Evolutionary conservation across 2,113 vertebrate species (phyloP).

Genomic region (Actinemys pallida): DNA sequence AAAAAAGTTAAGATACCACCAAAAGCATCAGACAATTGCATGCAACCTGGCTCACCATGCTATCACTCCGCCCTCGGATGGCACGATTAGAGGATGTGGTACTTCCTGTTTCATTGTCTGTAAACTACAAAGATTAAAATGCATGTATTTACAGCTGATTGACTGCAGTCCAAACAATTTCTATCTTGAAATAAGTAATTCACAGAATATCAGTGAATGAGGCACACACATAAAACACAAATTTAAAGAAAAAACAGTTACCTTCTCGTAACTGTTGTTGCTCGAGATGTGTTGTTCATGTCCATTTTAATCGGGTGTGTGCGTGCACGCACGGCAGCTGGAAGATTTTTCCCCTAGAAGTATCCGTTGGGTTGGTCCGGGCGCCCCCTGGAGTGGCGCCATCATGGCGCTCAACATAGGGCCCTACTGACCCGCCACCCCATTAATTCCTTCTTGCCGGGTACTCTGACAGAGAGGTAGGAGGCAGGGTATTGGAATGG

Average conservation of each 20-base stretch:
- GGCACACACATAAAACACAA: neutral
- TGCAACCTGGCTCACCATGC: constrained; percentile 85
- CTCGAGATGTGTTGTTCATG: too few relatives aligned
- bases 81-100: constrained; percentile 82
- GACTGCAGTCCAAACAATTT: neutral
- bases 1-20: neutral
- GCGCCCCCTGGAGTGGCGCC: too few relatives aligned
- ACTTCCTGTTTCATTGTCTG: constrained; percentile 85
- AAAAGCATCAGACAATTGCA: neutral
- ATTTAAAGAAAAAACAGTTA: neutral
- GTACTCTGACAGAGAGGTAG: too few relatives aligned
- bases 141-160: neutral
- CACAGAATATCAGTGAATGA: neutral
- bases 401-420: too few relatives aligned
- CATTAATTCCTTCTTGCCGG: too few relatives aligned
- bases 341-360: too few relatives aligned
- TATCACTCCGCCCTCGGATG: constrained; percentile 83
- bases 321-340: too few relatives aligned
- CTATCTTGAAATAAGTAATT: neutral
- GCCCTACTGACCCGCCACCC: too few relatives aligned
- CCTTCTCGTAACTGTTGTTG: too few relatives aligned
- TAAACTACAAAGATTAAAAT: constrained; percentile 77
- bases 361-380: too few relatives aligned
- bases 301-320: too few relatives aligned
- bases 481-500: too few relatives aligned